Evolutionary conservation across 2,113 vertebrate genomes (phyloP).

Genomic region (Pygoscelis antarcticus): DNA sequence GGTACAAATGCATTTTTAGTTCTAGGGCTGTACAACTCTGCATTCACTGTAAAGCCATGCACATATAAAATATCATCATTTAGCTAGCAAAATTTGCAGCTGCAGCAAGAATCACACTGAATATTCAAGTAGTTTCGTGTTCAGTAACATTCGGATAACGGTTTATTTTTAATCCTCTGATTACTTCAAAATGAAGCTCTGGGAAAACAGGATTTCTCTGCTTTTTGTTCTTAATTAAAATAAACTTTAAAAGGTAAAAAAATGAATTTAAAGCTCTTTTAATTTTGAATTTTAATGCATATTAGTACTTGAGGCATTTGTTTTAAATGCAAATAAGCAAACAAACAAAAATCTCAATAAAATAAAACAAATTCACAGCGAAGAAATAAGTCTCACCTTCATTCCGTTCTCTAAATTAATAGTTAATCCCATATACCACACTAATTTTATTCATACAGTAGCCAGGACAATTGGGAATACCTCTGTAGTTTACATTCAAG

Average conservation of each 20-base stretch:
- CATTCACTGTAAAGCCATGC: not conserved
- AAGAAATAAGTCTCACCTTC: not conserved
- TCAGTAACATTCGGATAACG: not conserved
- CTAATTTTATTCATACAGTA: not conserved
- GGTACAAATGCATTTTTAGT: not conserved
- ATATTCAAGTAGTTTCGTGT: not conserved
- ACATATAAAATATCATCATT: not conserved
- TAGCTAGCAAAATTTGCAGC: not conserved
- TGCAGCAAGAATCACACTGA: not conserved
- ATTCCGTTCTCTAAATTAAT: not conserved
- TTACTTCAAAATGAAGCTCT: not conserved
- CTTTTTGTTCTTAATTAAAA: not conserved
- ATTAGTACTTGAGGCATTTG: not conserved
- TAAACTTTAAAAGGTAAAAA: not conserved
- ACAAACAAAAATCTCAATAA: not conserved
- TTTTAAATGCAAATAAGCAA: constrained; percentile 5
- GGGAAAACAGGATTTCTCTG: not conserved
- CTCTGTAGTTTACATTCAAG: not conserved
- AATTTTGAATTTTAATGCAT: not conserved
- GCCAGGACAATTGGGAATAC: not conserved
- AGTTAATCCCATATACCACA: not conserved
- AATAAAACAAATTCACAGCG: not conserved
- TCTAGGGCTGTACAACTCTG: not conserved
- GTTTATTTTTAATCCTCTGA: not conserved
- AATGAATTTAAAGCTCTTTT: not conserved